These are phyloP conservation scores for Jacana jacana DNA, from an alignment of 2,113 vertebrate genomes.

Conservation along the genomic window DNA sequence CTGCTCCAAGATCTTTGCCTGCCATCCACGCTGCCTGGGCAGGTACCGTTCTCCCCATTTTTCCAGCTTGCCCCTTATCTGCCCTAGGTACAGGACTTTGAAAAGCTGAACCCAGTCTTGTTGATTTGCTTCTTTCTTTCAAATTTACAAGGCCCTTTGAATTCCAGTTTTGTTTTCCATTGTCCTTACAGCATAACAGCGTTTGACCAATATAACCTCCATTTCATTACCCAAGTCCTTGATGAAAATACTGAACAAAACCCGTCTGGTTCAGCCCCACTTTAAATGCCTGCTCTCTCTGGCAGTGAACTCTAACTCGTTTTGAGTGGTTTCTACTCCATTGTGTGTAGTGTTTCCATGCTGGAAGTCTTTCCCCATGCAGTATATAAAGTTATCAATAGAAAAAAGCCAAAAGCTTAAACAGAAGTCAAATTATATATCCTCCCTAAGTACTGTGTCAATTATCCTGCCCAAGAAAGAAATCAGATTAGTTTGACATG, in stretches of 20 bases:
- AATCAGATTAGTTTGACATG: not conserved
- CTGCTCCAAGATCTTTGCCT: not conserved
- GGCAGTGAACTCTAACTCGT: not conserved
- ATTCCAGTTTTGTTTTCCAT: not conserved
- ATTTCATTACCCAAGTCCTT: not conserved
- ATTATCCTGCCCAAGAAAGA: not conserved
- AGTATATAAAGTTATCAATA: not conserved
- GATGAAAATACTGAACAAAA: not conserved
- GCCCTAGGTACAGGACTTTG: not conserved
- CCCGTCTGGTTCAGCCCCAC: fast-evolving
- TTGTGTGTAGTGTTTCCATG: not conserved
- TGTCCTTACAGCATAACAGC: not conserved
- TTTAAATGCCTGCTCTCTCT: not conserved
- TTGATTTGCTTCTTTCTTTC: not conserved
- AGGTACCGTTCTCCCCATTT: not conserved
- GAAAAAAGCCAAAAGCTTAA: not conserved
- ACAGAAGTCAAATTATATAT: not conserved
- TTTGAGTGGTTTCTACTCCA: not conserved
- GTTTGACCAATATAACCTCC: not conserved
- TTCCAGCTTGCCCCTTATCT: not conserved
- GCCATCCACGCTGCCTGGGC: not conserved
- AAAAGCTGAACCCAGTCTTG: not conserved
- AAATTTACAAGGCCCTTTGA: not conserved
- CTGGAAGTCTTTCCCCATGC: not conserved
- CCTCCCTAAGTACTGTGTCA: not conserved